phyloP scores from a whole-genome alignment of 1,140 invertebrate genomes.

The Monomorium pharaonis region DNA sequence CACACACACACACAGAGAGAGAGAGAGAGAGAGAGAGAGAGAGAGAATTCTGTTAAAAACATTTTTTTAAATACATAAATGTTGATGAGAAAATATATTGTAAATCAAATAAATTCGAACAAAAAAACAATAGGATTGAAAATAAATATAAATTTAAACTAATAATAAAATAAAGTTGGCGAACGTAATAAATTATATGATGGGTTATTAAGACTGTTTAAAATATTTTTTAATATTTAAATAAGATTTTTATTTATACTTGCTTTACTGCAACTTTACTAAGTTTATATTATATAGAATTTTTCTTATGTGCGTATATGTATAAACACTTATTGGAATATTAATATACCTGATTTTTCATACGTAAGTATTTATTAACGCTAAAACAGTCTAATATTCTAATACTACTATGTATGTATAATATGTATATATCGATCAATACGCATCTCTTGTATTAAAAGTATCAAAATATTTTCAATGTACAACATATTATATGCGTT shows the following conservation, averaged over 20 bases:
- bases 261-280: neutral
- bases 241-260: neutral
- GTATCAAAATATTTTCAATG: neutral
- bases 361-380: neutral
- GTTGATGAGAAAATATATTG: no score
- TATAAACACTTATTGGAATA: constrained; percentile 14
- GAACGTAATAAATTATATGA: neutral
- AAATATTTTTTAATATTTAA: neutral
- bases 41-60: no score
- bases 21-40: no score
- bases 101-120: no score
- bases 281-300: constrained; percentile 13
- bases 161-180: neutral
- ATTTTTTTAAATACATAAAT: no score
- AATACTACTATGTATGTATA: neutral
- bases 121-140: no score
- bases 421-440: neutral
- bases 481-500: neutral
- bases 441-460: neutral
- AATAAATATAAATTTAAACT: no score
- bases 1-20: no score
- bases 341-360: no score
- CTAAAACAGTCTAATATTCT: neutral
- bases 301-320: no score
- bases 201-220: neutral